Base-by-base conservation (phyloP, 1,140 invertebrate genomes). In the Cecropterus lyciades region DNA sequence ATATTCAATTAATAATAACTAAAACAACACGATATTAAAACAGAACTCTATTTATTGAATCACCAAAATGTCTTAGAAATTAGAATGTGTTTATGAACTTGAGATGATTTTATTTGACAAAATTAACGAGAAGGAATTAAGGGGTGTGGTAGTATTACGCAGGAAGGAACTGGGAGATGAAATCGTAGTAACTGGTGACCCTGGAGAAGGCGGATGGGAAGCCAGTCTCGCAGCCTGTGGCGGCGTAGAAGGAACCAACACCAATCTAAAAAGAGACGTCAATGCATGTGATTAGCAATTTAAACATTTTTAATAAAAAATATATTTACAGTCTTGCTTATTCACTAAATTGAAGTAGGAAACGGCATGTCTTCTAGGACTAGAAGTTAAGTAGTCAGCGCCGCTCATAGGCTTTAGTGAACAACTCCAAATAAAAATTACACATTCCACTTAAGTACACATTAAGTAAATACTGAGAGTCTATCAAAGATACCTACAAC, bases 201-300 rank as follows among this genome's bases (percentile, higher is more conserved):
- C 92, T 84, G 9, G 87, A 74, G 73, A 87, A 90, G 5, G 77
- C 91, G 1, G 86, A 84, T 0, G 93, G 91, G 37, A 69, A 69
- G 0, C 90, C 91, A 3, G 60, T 66, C 20, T 85, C 72, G 59
- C 93, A 93, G 40, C 86, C 85, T 10, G 67, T 68, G 0, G 9
- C 1, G 0, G 82, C 72, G 1, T 80, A 84, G 65, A 92, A 93
- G 0, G 87, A 92, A 14, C 78, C 85, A 9, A 93, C 73, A 8
- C 92, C 92, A 45, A 92, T 75, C 84, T 86, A 74, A 10, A 66
- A 72, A 65, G 0, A 64, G 6, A 55, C n/a, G n/a, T 60, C 2
- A 33, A 6, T 33, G 6, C 30, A 4, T 24, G n/a, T n/a, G n/a
- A n/a, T n/a, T n/a, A n/a, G n/a, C n/a, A n/a, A n/a, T n/a, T n/a